Evolutionary conservation across 2,113 vertebrate species (phyloP), one percentile per base, ranked within the genome.

Genomic region (Alligator mississippiensis): DNA sequence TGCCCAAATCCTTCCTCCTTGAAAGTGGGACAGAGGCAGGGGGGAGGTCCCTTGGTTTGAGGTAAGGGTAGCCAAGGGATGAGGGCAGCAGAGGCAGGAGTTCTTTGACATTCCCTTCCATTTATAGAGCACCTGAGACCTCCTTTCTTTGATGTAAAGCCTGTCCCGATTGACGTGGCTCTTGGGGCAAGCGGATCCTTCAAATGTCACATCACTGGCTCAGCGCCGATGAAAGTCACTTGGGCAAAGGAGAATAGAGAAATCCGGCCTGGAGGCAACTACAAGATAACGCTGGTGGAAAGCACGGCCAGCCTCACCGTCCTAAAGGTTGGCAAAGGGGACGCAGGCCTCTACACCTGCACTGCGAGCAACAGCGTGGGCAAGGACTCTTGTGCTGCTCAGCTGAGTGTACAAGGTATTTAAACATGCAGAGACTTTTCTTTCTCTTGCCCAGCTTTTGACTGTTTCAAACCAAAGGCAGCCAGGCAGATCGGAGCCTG

Each of bases 181-280:
- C 98, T 99, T 88, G 99, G 99, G 59, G 98, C 98, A 97, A 98
- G 98, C 90, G 98, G 99, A 80, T 98, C 98, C 91, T 98, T 99
- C 96, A 99, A 99, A 95, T 99, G 99, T 96, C 99, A 99, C 13
- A 5, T 99, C 93, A 99, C 97, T 9, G 99, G 99, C 88, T 99
- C 99, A 18, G 88, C 98, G 80, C 99, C 99, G 47, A 98, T 99
- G 89, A 99, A 98, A 97, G 98, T 99, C 94, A 98, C 98, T 82
- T 99, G 99, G 99, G 99, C 99, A 77, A 99, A 99, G 98, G 99
- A 99, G 95, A 99, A 99, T 96, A 98, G 99, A 97, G 99, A 99
- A 88, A 99, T 99, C 82, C 99, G 99, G 62, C 95, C 98, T 60
- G 99, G 99, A 62, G 98, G 98, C 58, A 99, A 99, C 96, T 99